phyloP scores from a whole-genome alignment of 2,888 invertebrate species.

The Leptinotarsa haldemani region DNA sequence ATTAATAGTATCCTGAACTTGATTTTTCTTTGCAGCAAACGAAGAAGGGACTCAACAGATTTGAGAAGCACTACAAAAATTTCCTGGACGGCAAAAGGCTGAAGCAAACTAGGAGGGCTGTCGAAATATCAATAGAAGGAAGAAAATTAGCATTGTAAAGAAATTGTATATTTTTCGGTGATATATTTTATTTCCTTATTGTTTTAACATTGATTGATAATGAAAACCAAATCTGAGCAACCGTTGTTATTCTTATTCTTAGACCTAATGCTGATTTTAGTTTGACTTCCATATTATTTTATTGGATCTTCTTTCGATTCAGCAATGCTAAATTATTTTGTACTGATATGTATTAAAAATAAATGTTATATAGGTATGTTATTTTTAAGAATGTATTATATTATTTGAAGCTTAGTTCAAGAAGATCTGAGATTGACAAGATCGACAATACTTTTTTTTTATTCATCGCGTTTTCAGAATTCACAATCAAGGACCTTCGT shows the following conservation, averaged over 20 bases:
- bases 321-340: constrained; percentile 1
- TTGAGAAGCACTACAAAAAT: constrained; percentile 92
- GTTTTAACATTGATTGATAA: background rate
- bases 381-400: constrained; percentile 12
- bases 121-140: constrained; percentile 96
- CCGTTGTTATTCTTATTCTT: background rate
- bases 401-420: background rate
- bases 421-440: background rate
- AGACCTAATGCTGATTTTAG: too few species aligned
- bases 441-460: background rate
- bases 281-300: too few species aligned
- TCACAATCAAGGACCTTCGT: background rate
- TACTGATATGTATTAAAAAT: constrained; percentile 25
- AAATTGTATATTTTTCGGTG: background rate
- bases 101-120: constrained; percentile 84
- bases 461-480: background rate
- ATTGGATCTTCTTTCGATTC: too few species aligned
- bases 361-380: constrained; percentile 14
- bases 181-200: background rate
- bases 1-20: background rate
- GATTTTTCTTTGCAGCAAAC: constrained; percentile 68
- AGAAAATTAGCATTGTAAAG: constrained; percentile 91
- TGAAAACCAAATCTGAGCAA: background rate
- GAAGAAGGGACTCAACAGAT: constrained; percentile 88
- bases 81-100: constrained; percentile 87